Base-by-base conservation (phyloP, 2,888 invertebrate species). In the Drosophila quasianomalipes region DNA sequence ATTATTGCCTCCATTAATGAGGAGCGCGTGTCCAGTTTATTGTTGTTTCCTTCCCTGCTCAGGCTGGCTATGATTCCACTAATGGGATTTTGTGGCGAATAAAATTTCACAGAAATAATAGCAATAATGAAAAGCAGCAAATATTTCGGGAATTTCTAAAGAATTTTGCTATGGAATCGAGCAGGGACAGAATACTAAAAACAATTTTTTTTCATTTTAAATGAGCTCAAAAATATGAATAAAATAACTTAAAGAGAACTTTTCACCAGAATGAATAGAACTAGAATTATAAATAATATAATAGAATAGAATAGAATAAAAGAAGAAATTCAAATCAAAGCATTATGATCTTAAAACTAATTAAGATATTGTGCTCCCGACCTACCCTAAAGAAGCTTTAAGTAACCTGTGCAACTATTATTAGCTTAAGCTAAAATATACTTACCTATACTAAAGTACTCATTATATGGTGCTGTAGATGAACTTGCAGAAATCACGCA, bases 1-100 rank as follows among this genome's bases (percentile, higher is more conserved):
- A 69, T 71, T 67, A 74, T 72, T 81, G 82, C 70, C 62, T 63
- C 69, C 78, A 78, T 85, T 84, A 85, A 85, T 75, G 70, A 63
- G 53, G 9, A 67, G 26, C 79, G 79, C 76, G 79, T 82, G 76
- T 59, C 66, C 66, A 61, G 58, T 79, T 79, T 69, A 79, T 79
- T 79, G 61, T 58, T 54, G 37, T 64, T 70, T n/a, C 61, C 61
- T 22, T 47, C 74, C 49, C 22, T 37, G 26, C 54, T 28, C 47
- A 28, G 2, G 9, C 16, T 9, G 47, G 14, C n/a, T 16, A 31
- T 31, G 35, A 71, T 30, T 59, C 10, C 6, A 35, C n/a, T 30
- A 52, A 37, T 58, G 49, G 44, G 31, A 55, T 14, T 61, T 51
- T 16, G 31, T 55, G 41, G 22, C n/a, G 33, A 4, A 28, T 19